A percentile compares a stretch with the other conserved stretches of the same genome.
phyloP scores from a whole-genome alignment of 2,797 vertebrate genomes.

The Pristis pectinata region DNA sequence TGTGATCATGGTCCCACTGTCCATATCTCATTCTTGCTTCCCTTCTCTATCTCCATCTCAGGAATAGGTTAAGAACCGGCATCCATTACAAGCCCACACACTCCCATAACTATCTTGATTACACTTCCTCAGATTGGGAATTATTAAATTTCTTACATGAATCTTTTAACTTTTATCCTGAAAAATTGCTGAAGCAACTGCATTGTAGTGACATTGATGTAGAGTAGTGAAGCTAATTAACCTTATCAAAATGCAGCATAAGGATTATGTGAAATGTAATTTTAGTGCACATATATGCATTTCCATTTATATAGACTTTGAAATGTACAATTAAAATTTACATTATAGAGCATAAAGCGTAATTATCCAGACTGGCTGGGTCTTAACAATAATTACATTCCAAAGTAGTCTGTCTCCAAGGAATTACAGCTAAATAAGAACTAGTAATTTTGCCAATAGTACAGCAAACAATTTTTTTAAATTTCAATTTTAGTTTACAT shows the following conservation, averaged over 20 bases:
- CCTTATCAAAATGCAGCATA: constrained; percentile 20
- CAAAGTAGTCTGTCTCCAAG: neutral
- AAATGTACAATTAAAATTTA: neutral
- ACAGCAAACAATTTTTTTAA: neutral
- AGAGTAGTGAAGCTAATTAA: constrained; percentile 1
- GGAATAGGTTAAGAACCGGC: too few relatives aligned
- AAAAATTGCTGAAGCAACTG: neutral
- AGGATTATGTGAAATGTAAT: neutral
- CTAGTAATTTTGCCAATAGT: neutral
- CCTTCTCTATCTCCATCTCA: too few relatives aligned
- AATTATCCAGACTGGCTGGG: neutral
- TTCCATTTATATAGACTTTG: neutral
- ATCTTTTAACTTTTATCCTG: neutral
- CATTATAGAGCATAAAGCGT: too few relatives aligned
- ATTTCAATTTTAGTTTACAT: neutral
- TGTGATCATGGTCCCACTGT: too few relatives aligned
- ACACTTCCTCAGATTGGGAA: neutral
- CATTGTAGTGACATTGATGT: neutral
- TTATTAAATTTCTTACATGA: neutral
- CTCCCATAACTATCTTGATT: too few relatives aligned
- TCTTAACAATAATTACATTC: neutral
- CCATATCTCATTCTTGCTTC: too few relatives aligned
- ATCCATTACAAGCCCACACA: too few relatives aligned
- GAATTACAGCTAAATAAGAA: neutral
- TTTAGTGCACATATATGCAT: neutral